These are phyloP conservation scores for western clawed frog (Xenopus tropicalis) DNA, from an alignment of 2,113 vertebrate species.

Conservation along the genomic window UCB_Xtro_10.0 CM004446.2:59355001-59355500, in stretches of 20 bases:
- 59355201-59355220: constrained; percentile 98
- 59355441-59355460: too few species aligned
- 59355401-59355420: too few species aligned
- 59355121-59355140: constrained; percentile 97
- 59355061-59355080: not conserved
- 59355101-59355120: constrained; percentile 56
- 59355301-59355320: too few species aligned
- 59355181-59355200: constrained; percentile 96
- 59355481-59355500: too few species aligned
- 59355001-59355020: constrained; percentile 65
- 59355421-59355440: too few species aligned
- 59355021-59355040: constrained; percentile 48
- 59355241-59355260: constrained; percentile 96
- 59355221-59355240: constrained; percentile 97
- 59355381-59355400: too few species aligned
- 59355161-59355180: constrained; percentile 99
- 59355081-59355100: not conserved
- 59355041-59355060: not conserved
- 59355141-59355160: constrained; percentile 97
- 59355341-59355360: too few species aligned
- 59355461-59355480: too few species aligned
- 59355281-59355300: not conserved
- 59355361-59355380: too few species aligned
- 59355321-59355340: too few species aligned
- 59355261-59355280: constrained; percentile 74